Evolutionary conservation across 2,797 vertebrate species (phyloP).

Genomic region (Hypotaenidia philippensis): DNA sequence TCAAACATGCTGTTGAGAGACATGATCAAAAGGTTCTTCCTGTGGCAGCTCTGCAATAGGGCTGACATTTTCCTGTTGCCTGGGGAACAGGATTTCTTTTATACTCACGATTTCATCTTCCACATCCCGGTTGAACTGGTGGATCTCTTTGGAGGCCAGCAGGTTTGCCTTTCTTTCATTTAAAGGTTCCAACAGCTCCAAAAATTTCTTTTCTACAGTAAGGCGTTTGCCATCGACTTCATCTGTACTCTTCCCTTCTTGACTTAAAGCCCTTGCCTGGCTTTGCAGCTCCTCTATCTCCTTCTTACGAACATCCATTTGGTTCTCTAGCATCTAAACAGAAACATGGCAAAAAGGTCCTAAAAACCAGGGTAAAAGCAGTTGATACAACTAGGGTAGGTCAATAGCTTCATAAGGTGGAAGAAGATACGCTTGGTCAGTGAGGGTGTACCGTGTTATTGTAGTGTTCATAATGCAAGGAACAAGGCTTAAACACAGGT

Average conservation of each 20-base stretch:
- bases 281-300: slow-evolving; percentile 91
- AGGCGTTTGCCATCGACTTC: slow-evolving; percentile 91
- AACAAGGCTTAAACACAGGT: not conserved
- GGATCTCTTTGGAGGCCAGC: slow-evolving; percentile 93
- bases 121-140: slow-evolving; percentile 95
- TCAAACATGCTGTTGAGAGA: not conserved
- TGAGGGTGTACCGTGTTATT: not conserved
- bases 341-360: not conserved
- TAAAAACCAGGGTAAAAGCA: not conserved
- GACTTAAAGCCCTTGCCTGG: slow-evolving; percentile 90
- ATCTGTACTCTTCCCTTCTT: slow-evolving; percentile 92
- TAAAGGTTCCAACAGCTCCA: slow-evolving; percentile 86
- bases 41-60: not conserved
- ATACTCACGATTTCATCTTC: slow-evolving; percentile 95
- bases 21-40: not conserved
- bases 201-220: slow-evolving; percentile 89
- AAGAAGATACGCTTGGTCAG: not conserved
- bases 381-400: not conserved
- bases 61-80: not conserved
- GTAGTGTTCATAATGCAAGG: not conserved
- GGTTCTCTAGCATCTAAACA: slow-evolving; percentile 92
- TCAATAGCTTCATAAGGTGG: not conserved
- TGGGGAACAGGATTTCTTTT: not conserved
- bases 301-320: slow-evolving; percentile 94
- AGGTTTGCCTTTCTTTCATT: slow-evolving; percentile 88